phyloP scores from a whole-genome alignment of 2,888 invertebrate species.

The Liposcelis brunnea region DNA sequence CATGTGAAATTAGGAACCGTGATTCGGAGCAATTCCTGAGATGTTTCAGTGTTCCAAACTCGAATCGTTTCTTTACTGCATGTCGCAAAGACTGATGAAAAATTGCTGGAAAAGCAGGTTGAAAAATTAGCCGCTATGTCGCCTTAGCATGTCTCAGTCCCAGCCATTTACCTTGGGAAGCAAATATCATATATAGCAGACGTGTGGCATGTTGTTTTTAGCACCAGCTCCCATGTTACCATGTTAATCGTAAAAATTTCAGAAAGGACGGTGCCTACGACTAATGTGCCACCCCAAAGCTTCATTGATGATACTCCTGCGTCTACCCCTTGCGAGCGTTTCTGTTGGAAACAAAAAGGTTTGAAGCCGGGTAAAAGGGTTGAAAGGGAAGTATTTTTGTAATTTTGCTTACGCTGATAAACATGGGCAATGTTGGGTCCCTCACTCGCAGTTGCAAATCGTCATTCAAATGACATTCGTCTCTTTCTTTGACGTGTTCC shows the following conservation, averaged over 20 bases:
- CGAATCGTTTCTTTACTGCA: conserved; percentile 70
- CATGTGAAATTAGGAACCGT: conserved; percentile 77
- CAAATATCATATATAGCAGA: conserved; percentile 60
- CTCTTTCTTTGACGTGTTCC: conserved; percentile 46
- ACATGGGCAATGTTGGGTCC: conserved; percentile 8
- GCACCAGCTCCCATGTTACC: conserved; percentile 43
- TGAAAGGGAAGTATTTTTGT: not conserved
- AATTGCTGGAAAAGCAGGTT: conserved; percentile 50
- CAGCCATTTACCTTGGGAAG: conserved; percentile 52
- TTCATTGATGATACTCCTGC: conserved; percentile 60
- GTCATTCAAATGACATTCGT: conserved; percentile 12
- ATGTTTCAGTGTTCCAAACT: conserved; percentile 61
- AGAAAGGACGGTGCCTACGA: conserved; percentile 58
- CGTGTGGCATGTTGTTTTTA: conserved; percentile 69
- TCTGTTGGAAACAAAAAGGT: conserved; percentile 24
- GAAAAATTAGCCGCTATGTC: too few species aligned
- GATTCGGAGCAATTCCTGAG: conserved; percentile 66
- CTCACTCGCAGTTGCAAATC: conserved; percentile 6
- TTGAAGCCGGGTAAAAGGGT: not conserved
- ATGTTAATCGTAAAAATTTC: conserved; percentile 67
- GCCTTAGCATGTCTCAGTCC: not conserved
- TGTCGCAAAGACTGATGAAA: conserved; percentile 74
- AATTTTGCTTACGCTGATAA: not conserved
- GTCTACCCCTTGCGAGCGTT: conserved; percentile 38
- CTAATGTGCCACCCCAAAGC: conserved; percentile 39